Evolutionary conservation across 1,140 invertebrate species (phyloP), one percentile per base, ranked within the genome.

Genomic region (Sweltsa coloradensis): DNA sequence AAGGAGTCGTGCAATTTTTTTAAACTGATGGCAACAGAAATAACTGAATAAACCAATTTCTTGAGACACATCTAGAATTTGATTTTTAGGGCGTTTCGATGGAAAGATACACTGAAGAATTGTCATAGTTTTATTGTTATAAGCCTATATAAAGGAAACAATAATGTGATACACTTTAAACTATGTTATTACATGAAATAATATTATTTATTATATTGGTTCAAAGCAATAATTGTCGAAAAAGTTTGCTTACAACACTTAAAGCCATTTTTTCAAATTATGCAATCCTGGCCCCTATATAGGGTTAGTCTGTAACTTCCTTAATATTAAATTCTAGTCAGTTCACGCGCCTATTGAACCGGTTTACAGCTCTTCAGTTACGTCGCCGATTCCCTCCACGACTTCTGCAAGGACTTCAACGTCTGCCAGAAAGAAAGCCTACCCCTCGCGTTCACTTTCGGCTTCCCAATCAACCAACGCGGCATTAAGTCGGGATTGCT

Each of bases 371-470:
- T 99, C 13, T 99, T 99, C 69, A 95, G 99, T 67, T 94, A 99
- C 65, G 98, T 99, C 55, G 96, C 96, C 24, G 83, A 93, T 54
- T 99, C 95, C 71, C 73, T 99, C 55, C 80, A 85, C 2, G 81
- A 84, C 50, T 99, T 99, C 64, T 85, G 97, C 67, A 85, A 86
- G 61, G 81, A 91, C 48, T 74, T 89, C 51, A 71, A 83, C 24
- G 71, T 87, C 40, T 72, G 76, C 37, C n/a, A n/a, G n/a, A 66
- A 81, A 16, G 76, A 88, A 54, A 68, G 79, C 36, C 68, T 99
- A 18, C 93, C 95, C 0, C 70, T 99, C 19, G 97, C 96, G 2
- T 99, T 99, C 62, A 99, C 97, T 0, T 99, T 99, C 66, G 97
- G 93, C 57, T 99, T 99, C 64, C 97, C 97, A 0, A 80, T 95